phyloP scores from a whole-genome alignment of 2,113 vertebrate genomes.

The Opisthocomus hoazin region DNA sequence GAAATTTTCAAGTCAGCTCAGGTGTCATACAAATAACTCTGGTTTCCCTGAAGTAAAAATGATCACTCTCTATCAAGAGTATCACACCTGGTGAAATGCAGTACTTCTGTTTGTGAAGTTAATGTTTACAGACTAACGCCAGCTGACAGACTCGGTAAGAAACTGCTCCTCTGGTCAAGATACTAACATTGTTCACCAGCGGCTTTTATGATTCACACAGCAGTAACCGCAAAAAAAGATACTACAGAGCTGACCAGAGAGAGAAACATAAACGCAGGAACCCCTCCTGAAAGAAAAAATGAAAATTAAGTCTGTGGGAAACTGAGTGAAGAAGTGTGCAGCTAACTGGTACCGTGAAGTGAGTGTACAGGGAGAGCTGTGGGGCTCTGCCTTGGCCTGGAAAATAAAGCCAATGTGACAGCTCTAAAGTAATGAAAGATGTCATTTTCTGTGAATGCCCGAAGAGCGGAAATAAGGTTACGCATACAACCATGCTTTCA shows the following conservation, averaged over 20 bases:
- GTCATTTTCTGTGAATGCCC: background rate
- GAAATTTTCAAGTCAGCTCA: background rate
- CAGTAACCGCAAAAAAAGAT: background rate
- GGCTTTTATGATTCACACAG: background rate
- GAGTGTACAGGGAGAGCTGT: background rate
- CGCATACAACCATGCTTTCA: background rate
- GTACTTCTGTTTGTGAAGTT: background rate
- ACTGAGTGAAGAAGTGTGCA: background rate
- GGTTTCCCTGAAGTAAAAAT: background rate
- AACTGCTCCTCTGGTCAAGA: background rate
- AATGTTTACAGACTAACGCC: background rate
- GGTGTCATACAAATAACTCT: background rate
- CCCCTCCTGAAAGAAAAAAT: background rate
- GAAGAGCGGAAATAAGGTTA: background rate
- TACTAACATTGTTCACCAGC: fast-evolving
- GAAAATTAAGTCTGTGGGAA: background rate
- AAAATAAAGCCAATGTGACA: background rate
- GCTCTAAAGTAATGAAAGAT: background rate
- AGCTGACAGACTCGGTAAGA: background rate
- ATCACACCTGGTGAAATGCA: background rate
- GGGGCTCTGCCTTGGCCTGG: background rate
- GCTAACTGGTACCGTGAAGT: background rate
- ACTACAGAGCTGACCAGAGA: background rate
- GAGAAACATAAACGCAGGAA: background rate
- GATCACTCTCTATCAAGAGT: background rate